Evolutionary conservation across 2,797 vertebrate genomes (phyloP), one percentile per base, ranked within the genome.

Genomic region (Ispidina picta): DNA sequence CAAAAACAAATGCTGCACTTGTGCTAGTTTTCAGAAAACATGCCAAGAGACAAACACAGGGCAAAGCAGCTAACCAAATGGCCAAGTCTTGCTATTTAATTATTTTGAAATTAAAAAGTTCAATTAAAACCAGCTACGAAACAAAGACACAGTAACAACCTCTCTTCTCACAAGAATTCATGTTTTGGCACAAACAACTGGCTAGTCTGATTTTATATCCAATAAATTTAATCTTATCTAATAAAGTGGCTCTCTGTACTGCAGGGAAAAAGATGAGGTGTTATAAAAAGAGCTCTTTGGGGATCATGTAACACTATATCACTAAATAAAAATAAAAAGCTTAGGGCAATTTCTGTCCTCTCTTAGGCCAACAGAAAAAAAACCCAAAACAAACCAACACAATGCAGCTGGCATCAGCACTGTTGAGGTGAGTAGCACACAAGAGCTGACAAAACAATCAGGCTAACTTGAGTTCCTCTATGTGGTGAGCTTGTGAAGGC

Each of bases 31-130:
- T 69, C 25, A 55, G 89, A 92, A 92, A 96, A 94, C 62, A 89
- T 0, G 9, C 70, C 20, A 94, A 66, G 77, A 81, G 63, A 69
- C 78, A 87, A 96, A 94, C 75, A 79, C 73, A 79, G 92, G 72
- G 79, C 93, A 81, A 94, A 90, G 86, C 71, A 90, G 90, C 35
- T 54, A 74, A 84, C 83, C 88, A 79, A 84, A 91, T 46, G 88
- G 92, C 92, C 87, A 90, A 90, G 82, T 86, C 88, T 92, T 92
- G 88, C 35, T 83, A 71, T 73, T 94, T 92, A 87, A 97, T 96
- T 91, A 95, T 93, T 90, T 55, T n/a, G 41, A 81, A 92, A 90
- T 87, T 22, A 89, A 68, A 82, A 81, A 88, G 77, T 82, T 86
- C 92, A 63, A 78, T 85, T 89, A 89, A 87, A 91, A 88, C 15